These are phyloP conservation scores for Lysiphlebus fabarum DNA, from an alignment of 1,140 invertebrate genomes.

Conservation along the genomic window DNA sequence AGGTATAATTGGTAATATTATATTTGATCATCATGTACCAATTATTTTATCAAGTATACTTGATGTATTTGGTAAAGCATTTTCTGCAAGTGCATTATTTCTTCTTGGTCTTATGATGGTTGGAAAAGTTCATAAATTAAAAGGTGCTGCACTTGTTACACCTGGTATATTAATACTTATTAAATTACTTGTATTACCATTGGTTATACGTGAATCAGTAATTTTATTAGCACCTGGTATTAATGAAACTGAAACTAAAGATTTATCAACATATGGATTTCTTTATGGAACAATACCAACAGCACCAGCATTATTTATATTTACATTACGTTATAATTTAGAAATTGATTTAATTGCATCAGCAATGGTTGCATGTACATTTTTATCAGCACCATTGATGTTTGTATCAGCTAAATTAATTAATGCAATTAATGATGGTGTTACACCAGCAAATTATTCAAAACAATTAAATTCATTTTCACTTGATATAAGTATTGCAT, in stretches of 20 bases:
- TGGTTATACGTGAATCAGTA: conserved; percentile 83
- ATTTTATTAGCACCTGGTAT: conserved; percentile 69
- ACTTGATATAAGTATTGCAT: conserved; percentile 78
- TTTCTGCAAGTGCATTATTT: conserved; percentile 87
- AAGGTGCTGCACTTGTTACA: conserved; percentile 72
- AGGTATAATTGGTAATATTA: conserved; percentile 81
- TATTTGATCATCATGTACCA: conserved; percentile 77
- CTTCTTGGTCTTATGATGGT: conserved; percentile 88
- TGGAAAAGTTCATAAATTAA: conserved; percentile 77
- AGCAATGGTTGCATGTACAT: conserved; percentile 89
- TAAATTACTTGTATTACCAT: conserved; percentile 84
- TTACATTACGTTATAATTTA: conserved; percentile 82
- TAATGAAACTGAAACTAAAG: conserved; percentile 69
- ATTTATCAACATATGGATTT: conserved; percentile 89
- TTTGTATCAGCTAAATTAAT: conserved; percentile 93
- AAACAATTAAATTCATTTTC: conserved; percentile 74
- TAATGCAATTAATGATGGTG: conserved; percentile 62
- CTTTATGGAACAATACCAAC: conserved; percentile 94
- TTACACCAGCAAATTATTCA: conserved; percentile 71
- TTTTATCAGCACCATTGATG: conserved; percentile 90
- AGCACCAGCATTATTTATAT: conserved; percentile 91
- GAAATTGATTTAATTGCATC: conserved; percentile 87
- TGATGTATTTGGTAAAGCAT: conserved; percentile 79
- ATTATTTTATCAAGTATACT: conserved; percentile 71
- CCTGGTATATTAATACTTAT: conserved; percentile 83